phyloP scores from a whole-genome alignment of 2,888 invertebrate species.

The Chloroclysta siterata region DNA sequence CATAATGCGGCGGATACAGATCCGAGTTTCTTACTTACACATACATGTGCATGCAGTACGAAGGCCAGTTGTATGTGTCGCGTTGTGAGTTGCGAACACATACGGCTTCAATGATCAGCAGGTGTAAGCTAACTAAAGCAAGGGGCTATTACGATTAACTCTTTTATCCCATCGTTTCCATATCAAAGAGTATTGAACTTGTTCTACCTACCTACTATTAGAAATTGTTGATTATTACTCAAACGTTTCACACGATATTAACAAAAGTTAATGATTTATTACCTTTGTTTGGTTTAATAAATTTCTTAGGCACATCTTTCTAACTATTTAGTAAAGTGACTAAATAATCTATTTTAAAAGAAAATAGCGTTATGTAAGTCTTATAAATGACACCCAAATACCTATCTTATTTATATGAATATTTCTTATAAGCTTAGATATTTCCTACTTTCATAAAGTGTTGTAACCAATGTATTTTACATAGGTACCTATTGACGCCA shows the following conservation, averaged over 20 bases:
- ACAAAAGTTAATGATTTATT: neutral
- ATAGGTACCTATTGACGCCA: no score
- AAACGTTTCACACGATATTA: conserved; percentile 58
- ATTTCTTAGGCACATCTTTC: neutral
- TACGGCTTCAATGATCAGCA: conserved; percentile 85
- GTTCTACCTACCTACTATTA: conserved; percentile 78
- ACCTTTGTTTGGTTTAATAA: no score
- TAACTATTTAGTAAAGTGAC: no score
- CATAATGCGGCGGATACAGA: conserved; percentile 84
- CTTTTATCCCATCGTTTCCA: conserved; percentile 84
- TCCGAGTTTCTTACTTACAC: conserved; percentile 81
- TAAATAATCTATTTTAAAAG: no score
- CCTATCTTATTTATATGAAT: no score
- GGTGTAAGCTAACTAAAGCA: conserved; percentile 83
- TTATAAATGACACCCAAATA: no score
- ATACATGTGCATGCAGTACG: conserved; percentile 67
- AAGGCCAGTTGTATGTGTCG: conserved; percentile 80
- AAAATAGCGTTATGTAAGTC: no score
- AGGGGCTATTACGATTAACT: conserved; percentile 85
- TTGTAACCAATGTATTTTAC: no score
- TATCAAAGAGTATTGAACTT: conserved; percentile 85
- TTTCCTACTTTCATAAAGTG: no score
- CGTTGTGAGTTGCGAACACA: conserved; percentile 74
- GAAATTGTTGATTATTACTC: conserved; percentile 71
- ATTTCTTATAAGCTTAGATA: no score